A percentile compares a stretch with the other conserved stretches of the same genome.
These are phyloP conservation scores for Callionymus lyra DNA, from an alignment of 2,113 vertebrate genomes.

Conservation along the genomic window DNA sequence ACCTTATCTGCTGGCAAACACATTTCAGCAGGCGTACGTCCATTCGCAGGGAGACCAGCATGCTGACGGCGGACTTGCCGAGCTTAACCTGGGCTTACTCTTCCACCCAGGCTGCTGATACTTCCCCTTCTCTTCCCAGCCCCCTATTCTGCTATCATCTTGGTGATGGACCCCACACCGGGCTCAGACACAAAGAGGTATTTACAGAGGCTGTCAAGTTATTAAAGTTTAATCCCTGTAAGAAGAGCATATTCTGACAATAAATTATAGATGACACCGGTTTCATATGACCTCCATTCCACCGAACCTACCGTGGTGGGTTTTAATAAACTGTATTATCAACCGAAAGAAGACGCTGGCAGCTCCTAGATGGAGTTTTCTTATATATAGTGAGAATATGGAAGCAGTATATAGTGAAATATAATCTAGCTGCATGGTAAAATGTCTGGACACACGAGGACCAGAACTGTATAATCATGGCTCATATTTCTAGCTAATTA, in stretches of 20 bases:
- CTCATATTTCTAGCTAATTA: neutral
- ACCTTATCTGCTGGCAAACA: slow-evolving; percentile 69
- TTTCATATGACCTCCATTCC: slow-evolving; percentile 60
- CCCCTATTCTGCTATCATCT: slow-evolving; percentile 26
- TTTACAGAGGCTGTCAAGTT: slow-evolving; percentile 68
- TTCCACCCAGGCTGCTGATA: slow-evolving; percentile 16
- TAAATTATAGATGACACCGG: slow-evolving; percentile 75
- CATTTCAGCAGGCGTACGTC: slow-evolving; percentile 49
- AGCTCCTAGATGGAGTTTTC: slow-evolving; percentile 47
- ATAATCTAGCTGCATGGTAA: slow-evolving; percentile 55
- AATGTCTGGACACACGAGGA: neutral
- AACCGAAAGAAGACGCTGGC: slow-evolving; percentile 27
- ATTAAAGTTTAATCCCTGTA: slow-evolving; percentile 75
- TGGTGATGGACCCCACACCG: slow-evolving; percentile 12
- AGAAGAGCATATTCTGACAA: slow-evolving; percentile 68
- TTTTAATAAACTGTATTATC: slow-evolving; percentile 70
- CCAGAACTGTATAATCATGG: neutral
- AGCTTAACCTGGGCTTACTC: slow-evolving; percentile 55
- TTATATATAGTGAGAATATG: slow-evolving; percentile 14
- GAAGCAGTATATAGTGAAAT: slow-evolving; percentile 35
- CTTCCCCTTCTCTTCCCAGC: slow-evolving; percentile 25
- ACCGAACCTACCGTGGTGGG: slow-evolving; percentile 33
- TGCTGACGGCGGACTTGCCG: slow-evolving; percentile 53
- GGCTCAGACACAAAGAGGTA: slow-evolving; percentile 55
- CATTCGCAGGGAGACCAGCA: slow-evolving; percentile 21